Conservation (phyloP, 2,113 vertebrate genomes). For the Guaruba guarouba region DNA sequence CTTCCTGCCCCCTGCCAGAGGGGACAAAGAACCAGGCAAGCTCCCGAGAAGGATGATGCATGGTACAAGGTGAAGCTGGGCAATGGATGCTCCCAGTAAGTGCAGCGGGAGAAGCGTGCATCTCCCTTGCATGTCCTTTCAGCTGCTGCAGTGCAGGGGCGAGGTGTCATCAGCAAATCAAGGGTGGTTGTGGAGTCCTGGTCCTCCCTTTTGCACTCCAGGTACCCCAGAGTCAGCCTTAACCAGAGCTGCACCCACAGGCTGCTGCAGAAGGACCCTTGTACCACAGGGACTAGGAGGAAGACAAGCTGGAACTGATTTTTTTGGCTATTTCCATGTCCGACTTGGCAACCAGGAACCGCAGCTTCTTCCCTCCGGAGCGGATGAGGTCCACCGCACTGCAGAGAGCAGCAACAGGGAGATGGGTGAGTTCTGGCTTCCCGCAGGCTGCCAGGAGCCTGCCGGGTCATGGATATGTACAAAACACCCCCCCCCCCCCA, state of each 20-base stretch:
- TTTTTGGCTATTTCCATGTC: slow-evolving; percentile 89
- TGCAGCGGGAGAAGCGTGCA: background rate
- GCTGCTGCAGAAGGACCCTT: background rate
- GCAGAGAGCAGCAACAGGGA: background rate
- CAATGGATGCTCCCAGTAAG: background rate
- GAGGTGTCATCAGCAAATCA: background rate
- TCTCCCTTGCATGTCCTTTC: background rate
- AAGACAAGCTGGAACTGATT: slow-evolving; percentile 82
- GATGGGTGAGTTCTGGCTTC: background rate
- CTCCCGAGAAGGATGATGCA: background rate
- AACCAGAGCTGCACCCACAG: background rate
- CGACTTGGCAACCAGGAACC: slow-evolving; percentile 92
- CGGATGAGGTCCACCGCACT: slow-evolving; percentile 95
- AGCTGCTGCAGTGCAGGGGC: background rate
- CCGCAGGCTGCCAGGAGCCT: background rate
- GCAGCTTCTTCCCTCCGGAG: slow-evolving; percentile 85
- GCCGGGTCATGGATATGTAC: background rate
- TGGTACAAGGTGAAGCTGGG: background rate
- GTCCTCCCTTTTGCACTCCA: background rate
- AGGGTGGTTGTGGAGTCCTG: background rate
- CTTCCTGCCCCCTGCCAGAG: background rate
- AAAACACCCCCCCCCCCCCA: background rate
- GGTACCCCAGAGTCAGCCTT: background rate
- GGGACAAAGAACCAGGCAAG: background rate
- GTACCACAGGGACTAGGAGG: slow-evolving; percentile 41